Conservation (phyloP, 2,888 invertebrate species). For the Poecilus cupreus region DNA sequence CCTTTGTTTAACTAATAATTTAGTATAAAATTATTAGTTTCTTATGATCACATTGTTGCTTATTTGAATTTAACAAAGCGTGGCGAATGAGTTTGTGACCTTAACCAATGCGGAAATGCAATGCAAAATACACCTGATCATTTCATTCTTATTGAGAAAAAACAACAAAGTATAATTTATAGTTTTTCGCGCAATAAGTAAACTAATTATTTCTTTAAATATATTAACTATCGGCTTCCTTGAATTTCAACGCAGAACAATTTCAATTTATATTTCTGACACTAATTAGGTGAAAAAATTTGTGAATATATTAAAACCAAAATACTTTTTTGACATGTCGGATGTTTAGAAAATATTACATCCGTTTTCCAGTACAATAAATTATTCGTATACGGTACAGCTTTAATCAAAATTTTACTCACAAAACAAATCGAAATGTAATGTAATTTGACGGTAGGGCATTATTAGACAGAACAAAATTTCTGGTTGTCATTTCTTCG, state of each 20-base stretch:
- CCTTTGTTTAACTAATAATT: background rate
- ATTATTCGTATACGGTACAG: background rate
- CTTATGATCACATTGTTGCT: background rate
- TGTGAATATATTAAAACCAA: background rate
- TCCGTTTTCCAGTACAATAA: background rate
- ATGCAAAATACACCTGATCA: background rate
- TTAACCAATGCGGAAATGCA: background rate
- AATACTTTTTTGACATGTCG: background rate
- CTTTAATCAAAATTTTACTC: too few species aligned
- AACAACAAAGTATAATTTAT: background rate
- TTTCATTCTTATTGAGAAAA: background rate
- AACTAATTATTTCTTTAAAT: background rate
- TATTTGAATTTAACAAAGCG: slow-evolving; percentile 8
- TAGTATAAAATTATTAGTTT: slow-evolving; percentile 4
- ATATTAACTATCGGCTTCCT: background rate
- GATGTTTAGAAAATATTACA: slow-evolving; percentile 6
- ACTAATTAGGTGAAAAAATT: background rate
- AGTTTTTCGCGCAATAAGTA: background rate
- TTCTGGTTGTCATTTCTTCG: background rate
- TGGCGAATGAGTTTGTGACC: background rate
- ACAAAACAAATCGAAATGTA: background rate
- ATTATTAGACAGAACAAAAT: background rate
- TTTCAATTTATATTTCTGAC: background rate
- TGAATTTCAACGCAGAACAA: background rate
- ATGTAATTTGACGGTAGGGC: background rate